phyloP scores from a whole-genome alignment of 2,888 invertebrate genomes.

The Ischnus inquisitorius region DNA sequence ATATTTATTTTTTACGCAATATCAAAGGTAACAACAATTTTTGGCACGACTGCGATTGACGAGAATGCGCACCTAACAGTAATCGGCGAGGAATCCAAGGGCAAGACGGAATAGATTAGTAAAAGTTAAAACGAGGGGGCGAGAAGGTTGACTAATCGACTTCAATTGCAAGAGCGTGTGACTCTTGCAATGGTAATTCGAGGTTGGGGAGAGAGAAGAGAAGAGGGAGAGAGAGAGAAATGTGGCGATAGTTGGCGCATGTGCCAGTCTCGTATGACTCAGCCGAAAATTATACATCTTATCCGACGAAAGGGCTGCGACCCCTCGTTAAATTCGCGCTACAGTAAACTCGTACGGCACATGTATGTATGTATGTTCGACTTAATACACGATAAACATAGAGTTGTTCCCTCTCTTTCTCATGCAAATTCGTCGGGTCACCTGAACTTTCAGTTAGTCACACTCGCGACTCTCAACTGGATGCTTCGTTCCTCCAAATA shows the following conservation, averaged over 20 bases:
- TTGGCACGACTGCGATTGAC: background rate
- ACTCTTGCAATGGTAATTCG: slow-evolving; percentile 59
- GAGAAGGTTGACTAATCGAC: slow-evolving; percentile 65
- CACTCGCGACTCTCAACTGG: slow-evolving; percentile 60
- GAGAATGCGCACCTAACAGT: background rate
- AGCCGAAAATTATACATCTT: slow-evolving; percentile 75
- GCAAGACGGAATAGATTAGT: slow-evolving; percentile 27
- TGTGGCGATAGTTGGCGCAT: slow-evolving; percentile 18
- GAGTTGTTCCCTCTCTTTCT: slow-evolving; percentile 65
- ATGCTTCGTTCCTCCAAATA: slow-evolving; percentile 17
- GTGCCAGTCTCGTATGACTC: slow-evolving; percentile 72
- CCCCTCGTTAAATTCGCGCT: slow-evolving; percentile 68
- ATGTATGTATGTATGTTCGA: background rate
- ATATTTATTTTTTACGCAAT: background rate
- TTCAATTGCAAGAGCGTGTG: slow-evolving; percentile 59
- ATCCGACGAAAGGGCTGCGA: slow-evolving; percentile 69
- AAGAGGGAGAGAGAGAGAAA: slow-evolving; percentile 3
- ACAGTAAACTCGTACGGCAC: slow-evolving; percentile 34
- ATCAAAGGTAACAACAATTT: background rate
- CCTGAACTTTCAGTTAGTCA: slow-evolving; percentile 75
- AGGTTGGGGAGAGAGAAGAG: background rate
- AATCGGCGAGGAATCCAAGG: slow-evolving; percentile 7
- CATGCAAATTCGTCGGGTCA: slow-evolving; percentile 75
- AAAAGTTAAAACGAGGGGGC: slow-evolving; percentile 33
- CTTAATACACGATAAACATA: slow-evolving; percentile 45